Base-by-base conservation (phyloP, 2,797 vertebrate species). In the Allobates femoralis region DNA sequence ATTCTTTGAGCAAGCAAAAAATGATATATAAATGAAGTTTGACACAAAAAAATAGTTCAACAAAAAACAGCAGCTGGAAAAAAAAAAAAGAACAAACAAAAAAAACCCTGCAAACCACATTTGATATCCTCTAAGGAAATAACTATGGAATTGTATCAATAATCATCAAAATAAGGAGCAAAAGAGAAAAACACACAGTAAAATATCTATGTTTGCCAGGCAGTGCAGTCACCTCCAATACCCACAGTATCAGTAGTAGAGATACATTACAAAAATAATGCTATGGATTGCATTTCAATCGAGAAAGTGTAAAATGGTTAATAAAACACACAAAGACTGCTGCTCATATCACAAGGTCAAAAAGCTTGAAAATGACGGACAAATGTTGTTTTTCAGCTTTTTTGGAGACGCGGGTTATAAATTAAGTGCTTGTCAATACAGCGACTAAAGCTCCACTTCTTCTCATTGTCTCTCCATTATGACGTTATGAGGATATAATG, bases 211-310 rank as follows among this genome's bases (percentile, higher is more conserved):
- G 55, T 85, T 75, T 79, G 66, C 41, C 67, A 85, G 80, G 71
- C 84, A 85, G 56, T 51, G 81, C 51, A 50, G 41, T 82, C 19
- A 79, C 7, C 15, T 51, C 55, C 67, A 66, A 62, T 81, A 74
- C 53, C 50, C 86, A 85, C 30, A 84, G 62, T 74, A 67, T 83
- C 81, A 87, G 85, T 84, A 87, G 79, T 89, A 79, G 56, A 79
- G 56, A 69, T 56, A 73, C 69, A 75, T 18, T 79, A 64, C 74
- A 83, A 67, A 78, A 81, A 69, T 62, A n/a, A 80, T 66, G 50
- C 28, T 46, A 32, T 18, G 15, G 26, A 34, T 69, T 34, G 53
- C 18, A 71, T 32, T 34, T 37, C 26, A 26, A 62, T 26, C 34
- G 37, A 26, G 56, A 53, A 84, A 79, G 74, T 84, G 32, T 32